Conservation (phyloP, 2,797 vertebrate species). For the Danio aesculapii region DNA sequence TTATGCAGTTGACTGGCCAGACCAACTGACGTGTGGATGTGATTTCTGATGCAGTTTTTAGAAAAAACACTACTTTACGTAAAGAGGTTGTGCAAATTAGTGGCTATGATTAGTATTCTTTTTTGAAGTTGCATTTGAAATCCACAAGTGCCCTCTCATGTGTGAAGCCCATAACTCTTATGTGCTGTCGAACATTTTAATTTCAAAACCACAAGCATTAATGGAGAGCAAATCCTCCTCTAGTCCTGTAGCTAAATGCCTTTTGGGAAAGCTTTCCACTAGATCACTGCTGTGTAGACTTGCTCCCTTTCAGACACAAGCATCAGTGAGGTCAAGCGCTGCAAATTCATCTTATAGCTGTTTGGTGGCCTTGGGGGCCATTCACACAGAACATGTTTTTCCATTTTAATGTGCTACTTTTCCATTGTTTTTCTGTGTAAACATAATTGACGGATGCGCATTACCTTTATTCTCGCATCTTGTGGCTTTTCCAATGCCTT, state of each 20-base stretch:
- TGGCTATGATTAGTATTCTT: neutral
- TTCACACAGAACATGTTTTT: too few species aligned
- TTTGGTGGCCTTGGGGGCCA: neutral
- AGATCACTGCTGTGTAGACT: neutral
- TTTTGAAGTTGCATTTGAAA: neutral
- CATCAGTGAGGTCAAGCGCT: conserved; percentile 13
- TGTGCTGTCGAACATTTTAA: conserved; percentile 4
- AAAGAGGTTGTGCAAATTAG: neutral
- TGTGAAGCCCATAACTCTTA: neutral
- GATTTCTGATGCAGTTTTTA: neutral
- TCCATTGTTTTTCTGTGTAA: too few species aligned
- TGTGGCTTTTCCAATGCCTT: too few species aligned
- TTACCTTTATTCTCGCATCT: too few species aligned
- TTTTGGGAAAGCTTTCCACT: neutral
- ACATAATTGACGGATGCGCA: too few species aligned
- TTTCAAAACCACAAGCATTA: neutral
- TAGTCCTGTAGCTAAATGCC: too few species aligned
- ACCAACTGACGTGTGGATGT: neutral
- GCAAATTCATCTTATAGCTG: neutral
- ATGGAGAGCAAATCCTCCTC: neutral
- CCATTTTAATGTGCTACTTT: too few species aligned
- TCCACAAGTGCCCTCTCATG: neutral
- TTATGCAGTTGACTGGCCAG: neutral
- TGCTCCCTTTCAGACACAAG: neutral
- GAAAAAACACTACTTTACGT: neutral